Base-by-base conservation (phyloP, 2,113 vertebrate species). In the Sarotherodon lohbergeri region DNA sequence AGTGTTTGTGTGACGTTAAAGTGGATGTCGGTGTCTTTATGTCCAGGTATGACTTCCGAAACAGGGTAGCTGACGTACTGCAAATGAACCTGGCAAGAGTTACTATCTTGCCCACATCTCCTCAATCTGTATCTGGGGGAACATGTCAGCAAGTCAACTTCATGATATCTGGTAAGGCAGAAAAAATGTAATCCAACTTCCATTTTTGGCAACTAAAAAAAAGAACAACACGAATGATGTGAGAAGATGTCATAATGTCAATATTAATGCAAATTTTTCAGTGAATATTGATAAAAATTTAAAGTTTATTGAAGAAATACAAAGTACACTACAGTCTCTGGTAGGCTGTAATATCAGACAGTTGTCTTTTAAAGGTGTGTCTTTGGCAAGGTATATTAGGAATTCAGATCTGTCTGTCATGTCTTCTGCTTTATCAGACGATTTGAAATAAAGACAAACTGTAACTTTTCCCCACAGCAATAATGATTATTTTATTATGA, bases 11-110 rank as follows among this genome's bases (percentile, higher is more conserved):
- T 78, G 16, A 48, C 3, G 0, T 11, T 14, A 36, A 24, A 80
- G 17, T 11, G 16, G 1, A 76, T 39, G 4, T 34, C 14, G 56
- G 4, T 63, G 13, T 85, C 19, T 86, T 50, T n/a, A 81, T 61
- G 46, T 63, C 34, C 82, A 97, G 97, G 55, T 95, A 83, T 88
- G 95, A 96, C 66, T 97, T 97, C 90, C 95, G 96, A 22, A 91
- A 5, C 2, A 95, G 92, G 56, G 96, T 97, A 27, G 94, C 96
- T 16, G 14, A 76, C 2, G 92, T 94, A 39, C 85, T 97, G n/a
- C 7, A 54, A 29, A 2, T 95, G 39, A 27, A 84, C 4, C 46
- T 55, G 1, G 91, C 92, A 14, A 93, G 92, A 89, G 71, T 97
- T 48, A 96, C 95, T 24, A 94, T 97, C 90, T 90, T 97, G 71